Base-by-base conservation (phyloP, 2,113 vertebrate genomes). In the Xyrauchen texanus region DNA sequence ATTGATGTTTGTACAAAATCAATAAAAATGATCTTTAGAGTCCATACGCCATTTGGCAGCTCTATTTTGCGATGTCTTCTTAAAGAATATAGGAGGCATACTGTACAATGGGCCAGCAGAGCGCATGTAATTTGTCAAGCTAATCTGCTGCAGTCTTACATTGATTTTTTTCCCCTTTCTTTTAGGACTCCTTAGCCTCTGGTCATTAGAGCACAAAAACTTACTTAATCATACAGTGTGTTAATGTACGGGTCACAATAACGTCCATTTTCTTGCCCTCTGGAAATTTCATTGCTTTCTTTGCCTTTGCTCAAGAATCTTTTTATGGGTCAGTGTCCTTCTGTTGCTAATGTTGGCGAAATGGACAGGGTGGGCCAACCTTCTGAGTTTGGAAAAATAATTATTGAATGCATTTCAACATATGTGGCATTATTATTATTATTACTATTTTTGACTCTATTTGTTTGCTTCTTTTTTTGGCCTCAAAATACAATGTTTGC, bases 61-160 rank as follows among this genome's bases (percentile, higher is more conserved):
- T 94, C 91, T 90, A 93, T 94, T 93, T 95, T 90, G 90, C 92
- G 93, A 89, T 90, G 90, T 89, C 92, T 92, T 85, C 87, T 92
- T 84, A 88, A 63, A 91, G 94, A 95, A 95, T 94, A 93, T 93
- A 93, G 95, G 93, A 84, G 93, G 93, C 91, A 88, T 93, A 91
- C 91, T 91, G 91, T 92, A 96, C 94, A 97, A 96, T 92, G 88
- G 96, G 90, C 91, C 91, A 91, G 93, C 90, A 91, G 89, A 95
- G 94, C 94, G 92, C 91, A 84, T 90, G 91, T 96, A 97, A 98
- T 97, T 96, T 94, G 93, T 87, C 92, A 91, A 88, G 92, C 91
- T 94, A 93, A 94, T 89, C 91, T 90, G 92, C 90, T 91, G 92
- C 92, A 93, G 88, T 94, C 87, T 87, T 85, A 90, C 94, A 98